Evolutionary conservation across 1,140 invertebrate genomes (phyloP).

Genomic region (Ruditapes philippinarum): DNA sequence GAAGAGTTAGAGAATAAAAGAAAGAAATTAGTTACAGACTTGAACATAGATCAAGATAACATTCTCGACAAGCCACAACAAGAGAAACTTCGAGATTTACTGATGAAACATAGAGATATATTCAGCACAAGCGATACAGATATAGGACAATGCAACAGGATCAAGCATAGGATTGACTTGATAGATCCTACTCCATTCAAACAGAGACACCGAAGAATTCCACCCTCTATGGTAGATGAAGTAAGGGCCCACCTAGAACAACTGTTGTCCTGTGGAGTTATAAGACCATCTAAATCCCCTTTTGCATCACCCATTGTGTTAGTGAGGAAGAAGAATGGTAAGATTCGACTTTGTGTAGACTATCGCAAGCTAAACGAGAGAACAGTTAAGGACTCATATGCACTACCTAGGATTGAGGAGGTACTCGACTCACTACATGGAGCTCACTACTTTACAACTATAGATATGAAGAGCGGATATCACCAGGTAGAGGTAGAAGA

Average conservation of each 20-base stretch:
- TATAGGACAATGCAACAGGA: constrained; percentile 17
- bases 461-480: not conserved
- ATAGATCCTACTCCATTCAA: constrained; percentile 48
- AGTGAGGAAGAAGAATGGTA: constrained; percentile 33
- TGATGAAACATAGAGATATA: constrained; percentile 43
- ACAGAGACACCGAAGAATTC: constrained; percentile 54
- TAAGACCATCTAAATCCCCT: constrained; percentile 20
- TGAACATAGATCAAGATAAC: constrained; percentile 7
- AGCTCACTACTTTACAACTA: not conserved
- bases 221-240: constrained; percentile 55
- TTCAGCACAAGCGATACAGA: constrained; percentile 55
- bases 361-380: not conserved
- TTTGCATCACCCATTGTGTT: constrained; percentile 40
- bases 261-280: constrained; percentile 35
- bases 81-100: not conserved
- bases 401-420: not conserved
- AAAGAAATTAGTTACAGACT: not conserved
- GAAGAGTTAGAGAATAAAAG: not conserved
- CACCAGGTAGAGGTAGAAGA: constrained; percentile 20
- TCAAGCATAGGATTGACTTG: constrained; percentile 60
- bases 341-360: not conserved
- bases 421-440: not conserved
- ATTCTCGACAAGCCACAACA: not conserved
- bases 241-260: constrained; percentile 51
- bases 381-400: not conserved